Percentiles rank a stretch among this genome's conserved stretches.
These are phyloP conservation scores for Acestrorhynchus altus DNA, from an alignment of 2,797 vertebrate genomes.

Conservation along the genomic window DNA sequence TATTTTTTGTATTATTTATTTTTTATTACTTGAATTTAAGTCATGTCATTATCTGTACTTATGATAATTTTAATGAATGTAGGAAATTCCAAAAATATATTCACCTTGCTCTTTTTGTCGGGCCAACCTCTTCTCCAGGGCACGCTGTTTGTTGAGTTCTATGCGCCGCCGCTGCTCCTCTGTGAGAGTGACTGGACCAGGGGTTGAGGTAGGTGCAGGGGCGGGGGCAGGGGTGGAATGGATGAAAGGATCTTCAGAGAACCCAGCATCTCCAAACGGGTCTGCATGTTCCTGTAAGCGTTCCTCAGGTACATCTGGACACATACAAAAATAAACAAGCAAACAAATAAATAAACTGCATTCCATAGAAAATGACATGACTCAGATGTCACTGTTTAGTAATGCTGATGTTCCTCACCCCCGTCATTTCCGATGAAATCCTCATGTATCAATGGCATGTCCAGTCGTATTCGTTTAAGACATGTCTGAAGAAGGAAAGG, in stretches of 20 bases:
- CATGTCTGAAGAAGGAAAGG: conserved; percentile 81
- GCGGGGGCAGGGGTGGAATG: conserved; percentile 63
- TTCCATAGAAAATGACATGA: background rate
- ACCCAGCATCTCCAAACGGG: conserved; percentile 54
- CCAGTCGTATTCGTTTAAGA: conserved; percentile 93
- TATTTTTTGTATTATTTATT: no score
- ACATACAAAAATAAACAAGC: background rate
- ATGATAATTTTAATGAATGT: no score
- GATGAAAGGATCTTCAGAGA: conserved; percentile 53
- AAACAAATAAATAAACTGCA: background rate
- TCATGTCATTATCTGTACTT: no score
- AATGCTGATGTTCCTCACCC: conserved; percentile 67
- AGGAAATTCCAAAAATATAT: no score
- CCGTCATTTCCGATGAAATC: conserved; percentile 80
- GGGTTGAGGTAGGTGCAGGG: conserved; percentile 53
- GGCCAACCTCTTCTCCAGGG: conserved; percentile 86
- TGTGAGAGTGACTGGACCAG: conserved; percentile 71
- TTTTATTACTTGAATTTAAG: no score
- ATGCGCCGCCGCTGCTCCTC: conserved; percentile 88
- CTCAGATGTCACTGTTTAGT: background rate
- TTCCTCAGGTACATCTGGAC: conserved; percentile 63
- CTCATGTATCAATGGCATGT: conserved; percentile 90
- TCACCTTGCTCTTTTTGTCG: conserved; percentile 77
- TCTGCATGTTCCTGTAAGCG: conserved; percentile 59
- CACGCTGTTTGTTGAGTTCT: conserved; percentile 84